These are phyloP conservation scores for Plebejus argus DNA, from an alignment of 2,888 invertebrate species.

Conservation along the genomic window DNA sequence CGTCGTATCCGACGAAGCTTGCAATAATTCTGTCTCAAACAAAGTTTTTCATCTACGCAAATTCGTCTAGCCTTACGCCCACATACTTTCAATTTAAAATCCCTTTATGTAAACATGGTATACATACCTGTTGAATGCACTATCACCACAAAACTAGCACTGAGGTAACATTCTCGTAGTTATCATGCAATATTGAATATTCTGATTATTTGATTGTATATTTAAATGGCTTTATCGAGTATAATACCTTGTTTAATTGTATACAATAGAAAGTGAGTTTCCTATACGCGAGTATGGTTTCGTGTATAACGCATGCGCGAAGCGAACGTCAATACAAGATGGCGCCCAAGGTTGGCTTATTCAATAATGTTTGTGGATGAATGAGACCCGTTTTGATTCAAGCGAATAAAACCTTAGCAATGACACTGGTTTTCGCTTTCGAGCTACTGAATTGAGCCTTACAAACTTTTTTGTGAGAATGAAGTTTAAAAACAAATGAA, in stretches of 20 bases:
- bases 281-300: background rate
- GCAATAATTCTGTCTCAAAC: slow-evolving; percentile 49
- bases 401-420: slow-evolving; percentile 8
- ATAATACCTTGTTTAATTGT: slow-evolving; percentile 31
- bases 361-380: slow-evolving; percentile 27
- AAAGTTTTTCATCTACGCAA: slow-evolving; percentile 55
- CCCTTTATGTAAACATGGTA: slow-evolving; percentile 18
- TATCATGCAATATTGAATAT: background rate
- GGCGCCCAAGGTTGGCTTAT: slow-evolving; percentile 21
- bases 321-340: slow-evolving; percentile 25
- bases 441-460: background rate
- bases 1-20: background rate
- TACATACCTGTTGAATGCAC: slow-evolving; percentile 66
- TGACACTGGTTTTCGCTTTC: slow-evolving; percentile 8
- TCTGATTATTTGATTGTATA: background rate
- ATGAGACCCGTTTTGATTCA: slow-evolving; percentile 32
- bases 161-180: background rate
- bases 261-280: slow-evolving; percentile 31
- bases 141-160: background rate
- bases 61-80: slow-evolving; percentile 70
- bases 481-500: background rate
- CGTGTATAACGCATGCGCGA: slow-evolving; percentile 24
- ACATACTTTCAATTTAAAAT: slow-evolving; percentile 44
- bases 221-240: slow-evolving; percentile 5
- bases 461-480: background rate